phyloP scores from a whole-genome alignment of 2,888 invertebrate species.

The Neria commutata region DNA sequence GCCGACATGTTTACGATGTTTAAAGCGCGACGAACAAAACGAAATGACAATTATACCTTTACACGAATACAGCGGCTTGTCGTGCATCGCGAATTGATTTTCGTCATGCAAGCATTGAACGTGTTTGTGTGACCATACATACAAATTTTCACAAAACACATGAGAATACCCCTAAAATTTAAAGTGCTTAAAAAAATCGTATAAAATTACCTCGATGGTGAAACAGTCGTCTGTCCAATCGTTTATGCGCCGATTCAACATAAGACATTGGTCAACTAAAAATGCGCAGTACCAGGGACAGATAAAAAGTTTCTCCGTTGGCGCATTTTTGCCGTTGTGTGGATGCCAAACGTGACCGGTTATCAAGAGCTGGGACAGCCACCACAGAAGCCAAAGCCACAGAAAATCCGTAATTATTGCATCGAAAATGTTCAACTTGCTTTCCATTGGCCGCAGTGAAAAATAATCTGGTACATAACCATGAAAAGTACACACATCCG shows the following conservation, averaged over 20 bases:
- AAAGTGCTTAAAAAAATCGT: too few relatives aligned
- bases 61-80: too few relatives aligned
- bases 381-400: conserved; percentile 83
- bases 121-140: too few relatives aligned
- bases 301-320: conserved; percentile 83
- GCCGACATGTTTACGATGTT: too few relatives aligned
- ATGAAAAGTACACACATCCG: conserved; percentile 72
- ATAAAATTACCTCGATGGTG: conserved; percentile 60
- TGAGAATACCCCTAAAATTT: too few relatives aligned
- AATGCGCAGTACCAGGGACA: conserved; percentile 83
- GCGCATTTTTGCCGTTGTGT: conserved; percentile 80
- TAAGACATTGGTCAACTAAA: conserved; percentile 82
- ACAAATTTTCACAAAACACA: too few relatives aligned
- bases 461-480: conserved; percentile 78
- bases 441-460: conserved; percentile 77
- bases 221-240: conserved; percentile 65
- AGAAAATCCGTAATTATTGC: conserved; percentile 69
- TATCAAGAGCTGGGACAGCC: conserved; percentile 85
- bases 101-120: too few relatives aligned
- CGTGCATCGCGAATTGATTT: too few relatives aligned
- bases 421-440: conserved; percentile 65
- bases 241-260: conserved; percentile 79
- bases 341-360: conserved; percentile 86
- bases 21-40: too few relatives aligned
- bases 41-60: too few relatives aligned